Percentiles rank a stretch among this genome's conserved stretches.
Evolutionary conservation across 1,140 invertebrate genomes (phyloP).

Genomic region (Asobara japonica): DNA sequence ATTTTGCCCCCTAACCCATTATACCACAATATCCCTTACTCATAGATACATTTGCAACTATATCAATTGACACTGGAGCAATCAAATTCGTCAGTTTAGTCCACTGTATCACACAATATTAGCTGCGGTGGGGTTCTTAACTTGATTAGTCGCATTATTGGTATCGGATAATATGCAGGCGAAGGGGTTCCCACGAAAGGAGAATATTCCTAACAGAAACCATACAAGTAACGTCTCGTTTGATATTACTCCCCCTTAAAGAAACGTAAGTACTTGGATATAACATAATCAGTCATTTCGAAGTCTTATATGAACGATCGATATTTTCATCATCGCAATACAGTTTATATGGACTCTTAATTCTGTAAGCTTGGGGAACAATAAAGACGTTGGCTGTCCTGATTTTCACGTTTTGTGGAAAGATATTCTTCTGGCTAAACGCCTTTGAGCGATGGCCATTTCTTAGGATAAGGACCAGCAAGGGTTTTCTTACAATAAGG

Average conservation of each 20-base stretch:
- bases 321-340: neutral
- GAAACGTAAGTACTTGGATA: conserved; percentile 7
- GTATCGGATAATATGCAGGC: conserved; percentile 67
- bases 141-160: conserved; percentile 68
- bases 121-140: conserved; percentile 62
- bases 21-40: too few relatives aligned
- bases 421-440: too few relatives aligned
- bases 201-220: conserved; percentile 66
- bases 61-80: neutral
- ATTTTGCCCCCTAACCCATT: too few relatives aligned
- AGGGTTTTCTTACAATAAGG: too few relatives aligned
- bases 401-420: too few relatives aligned
- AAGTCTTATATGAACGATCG: conserved; percentile 15
- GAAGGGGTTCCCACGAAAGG: conserved; percentile 27
- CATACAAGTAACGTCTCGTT: conserved; percentile 62
- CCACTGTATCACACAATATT: conserved; percentile 60
- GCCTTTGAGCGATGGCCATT: too few relatives aligned
- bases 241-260: conserved; percentile 60
- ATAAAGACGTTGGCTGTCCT: too few relatives aligned
- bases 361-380: too few relatives aligned
- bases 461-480: too few relatives aligned
- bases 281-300: neutral
- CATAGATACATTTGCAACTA: too few relatives aligned
- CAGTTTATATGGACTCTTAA: neutral
- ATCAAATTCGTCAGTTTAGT: neutral